Base-by-base conservation (phyloP, 2,113 vertebrate genomes). In the Myocastor coypus region DNA sequence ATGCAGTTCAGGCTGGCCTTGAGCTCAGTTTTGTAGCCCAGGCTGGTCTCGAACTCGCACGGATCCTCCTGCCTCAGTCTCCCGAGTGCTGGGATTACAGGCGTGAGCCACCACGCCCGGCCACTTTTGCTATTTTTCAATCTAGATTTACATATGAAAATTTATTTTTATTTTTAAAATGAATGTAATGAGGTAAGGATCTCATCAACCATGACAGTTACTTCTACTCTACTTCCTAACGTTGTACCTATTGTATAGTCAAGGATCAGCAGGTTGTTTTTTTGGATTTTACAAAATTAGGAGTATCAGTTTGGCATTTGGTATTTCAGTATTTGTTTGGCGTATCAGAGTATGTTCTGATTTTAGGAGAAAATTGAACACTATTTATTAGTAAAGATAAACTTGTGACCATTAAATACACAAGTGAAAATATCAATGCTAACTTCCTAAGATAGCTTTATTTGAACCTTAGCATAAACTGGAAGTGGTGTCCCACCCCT, bases 301-400 rank as follows among this genome's bases (percentile, higher is more conserved):
- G 24, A 83, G 73, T 4, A 86, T 80, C 52, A 71, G 13, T 59
- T 73, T 81, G 16, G 37, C 68, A 9, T 73, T 83, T 87, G 64
- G 40, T 46, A 75, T 0, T 61, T 57, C 3, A 69, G 22, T 4
- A 86, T 80, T 52, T 66, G 14, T 59, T 75, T 77, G 20, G 37
- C 69, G 13, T 0, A 68, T 50, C 4, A 69, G 19, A 42, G 3
- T 52, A 6, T 19, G 83, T 57, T 94, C n/a, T 46, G 16, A 81
- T 19, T 73, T 94, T 50, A 95, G 59, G 22, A 89, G 37, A 83
- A 2, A 94, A 20, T 4, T 77, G 11, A 66, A 2, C 34, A 96
- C 42, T 2, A 73, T 34, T 64, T 86, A 71, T 40, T 86, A 85
- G 80, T 92, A 14, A 14, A 80, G 78, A 86, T 89, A 83, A 96